Percentiles rank a stretch among this genome's conserved stretches.
Evolutionary conservation across 2,888 invertebrate genomes (phyloP).

Genomic region (Sinelater perroti): DNA sequence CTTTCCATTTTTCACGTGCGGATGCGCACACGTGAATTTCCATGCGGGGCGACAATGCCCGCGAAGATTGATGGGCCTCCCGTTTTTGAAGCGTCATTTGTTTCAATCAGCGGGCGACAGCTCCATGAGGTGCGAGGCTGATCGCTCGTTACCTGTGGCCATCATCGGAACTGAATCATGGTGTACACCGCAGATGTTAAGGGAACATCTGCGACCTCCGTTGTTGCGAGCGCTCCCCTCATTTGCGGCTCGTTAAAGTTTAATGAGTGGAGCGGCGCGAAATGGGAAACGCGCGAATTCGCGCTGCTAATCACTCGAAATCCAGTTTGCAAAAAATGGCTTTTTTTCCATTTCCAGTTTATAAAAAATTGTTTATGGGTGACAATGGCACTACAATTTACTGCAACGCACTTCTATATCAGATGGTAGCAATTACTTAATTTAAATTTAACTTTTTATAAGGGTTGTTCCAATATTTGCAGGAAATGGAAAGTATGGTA

Average conservation of each 20-base stretch:
- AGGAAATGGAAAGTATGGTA: no score
- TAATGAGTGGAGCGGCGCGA: no score
- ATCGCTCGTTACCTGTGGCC: slow-evolving; percentile 30
- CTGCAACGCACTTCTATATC: no score
- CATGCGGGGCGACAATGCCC: slow-evolving; percentile 17
- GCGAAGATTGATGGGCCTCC: slow-evolving; percentile 30
- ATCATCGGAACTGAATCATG: slow-evolving; percentile 24
- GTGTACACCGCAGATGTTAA: slow-evolving; percentile 30
- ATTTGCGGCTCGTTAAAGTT: slow-evolving; percentile 21
- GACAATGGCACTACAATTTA: no score
- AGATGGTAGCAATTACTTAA: no score
- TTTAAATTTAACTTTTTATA: no score
- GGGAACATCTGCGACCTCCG: slow-evolving; percentile 28
- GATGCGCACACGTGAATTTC: not conserved
- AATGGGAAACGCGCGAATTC: no score
- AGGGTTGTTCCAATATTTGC: no score
- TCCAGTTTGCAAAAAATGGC: no score
- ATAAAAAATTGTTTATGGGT: no score
- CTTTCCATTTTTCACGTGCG: slow-evolving; percentile 20
- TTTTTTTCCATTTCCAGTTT: no score
- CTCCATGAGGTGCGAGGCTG: slow-evolving; percentile 33
- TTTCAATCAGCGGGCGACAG: slow-evolving; percentile 45
- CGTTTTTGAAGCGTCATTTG: slow-evolving; percentile 41
- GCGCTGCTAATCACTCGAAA: no score
- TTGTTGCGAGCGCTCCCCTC: slow-evolving; percentile 18